Evolutionary conservation across 1,140 invertebrate species (phyloP).

Genomic region (Campodea augens): DNA sequence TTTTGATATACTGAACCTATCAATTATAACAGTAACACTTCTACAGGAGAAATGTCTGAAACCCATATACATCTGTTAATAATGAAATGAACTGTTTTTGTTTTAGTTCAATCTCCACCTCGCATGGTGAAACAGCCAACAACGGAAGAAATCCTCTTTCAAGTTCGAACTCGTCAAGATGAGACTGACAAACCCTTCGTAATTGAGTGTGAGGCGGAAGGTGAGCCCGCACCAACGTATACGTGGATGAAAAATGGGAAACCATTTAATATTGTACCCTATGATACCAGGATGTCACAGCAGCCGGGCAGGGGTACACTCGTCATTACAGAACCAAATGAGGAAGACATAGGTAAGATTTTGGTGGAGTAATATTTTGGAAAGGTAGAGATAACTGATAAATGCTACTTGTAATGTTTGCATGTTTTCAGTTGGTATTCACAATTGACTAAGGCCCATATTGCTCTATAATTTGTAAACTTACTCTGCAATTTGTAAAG

Average conservation of each 20-base stretch:
- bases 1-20: too few relatives aligned
- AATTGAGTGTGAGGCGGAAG: constrained; percentile 85
- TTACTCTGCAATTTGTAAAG: too few relatives aligned
- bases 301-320: constrained; percentile 80
- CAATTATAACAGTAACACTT: too few relatives aligned
- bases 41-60: too few relatives aligned
- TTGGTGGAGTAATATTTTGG: too few relatives aligned
- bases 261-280: constrained; percentile 68
- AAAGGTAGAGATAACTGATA: too few relatives aligned
- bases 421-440: too few relatives aligned
- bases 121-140: constrained; percentile 78
- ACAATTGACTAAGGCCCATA: too few relatives aligned
- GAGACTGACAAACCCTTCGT: constrained; percentile 86
- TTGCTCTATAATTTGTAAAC: too few relatives aligned
- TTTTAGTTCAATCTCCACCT: constrained; percentile 52
- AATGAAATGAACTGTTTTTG: too few relatives aligned
- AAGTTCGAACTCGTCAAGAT: constrained; percentile 54
- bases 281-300: constrained; percentile 81
- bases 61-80: too few relatives aligned
- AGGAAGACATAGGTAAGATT: constrained; percentile 60
- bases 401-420: too few relatives aligned
- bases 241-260: constrained; percentile 93
- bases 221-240: constrained; percentile 78
- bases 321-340: constrained; percentile 64
- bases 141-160: constrained; percentile 72